Evolutionary conservation across 1,140 invertebrate genomes (phyloP), one percentile per base, ranked within the genome.

Genomic region (Drosophila rhopaloa): DNA sequence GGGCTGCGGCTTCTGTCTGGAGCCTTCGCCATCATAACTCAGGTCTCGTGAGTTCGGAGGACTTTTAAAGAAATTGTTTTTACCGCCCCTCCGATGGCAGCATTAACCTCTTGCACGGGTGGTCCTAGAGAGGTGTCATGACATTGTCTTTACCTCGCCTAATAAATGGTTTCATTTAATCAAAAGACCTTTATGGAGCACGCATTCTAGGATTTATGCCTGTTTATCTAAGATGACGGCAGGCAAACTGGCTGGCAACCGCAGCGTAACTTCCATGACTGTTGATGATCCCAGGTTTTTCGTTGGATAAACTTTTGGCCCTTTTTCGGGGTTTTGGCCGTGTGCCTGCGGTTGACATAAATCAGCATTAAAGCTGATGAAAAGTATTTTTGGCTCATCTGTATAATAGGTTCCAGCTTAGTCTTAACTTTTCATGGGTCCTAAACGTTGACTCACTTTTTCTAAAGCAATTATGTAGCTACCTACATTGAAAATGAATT

Each of bases 151-250:
- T 81, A 89, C 72, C 84, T 84, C 51, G 83, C 47, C 51, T 90
- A 78, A 88, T 84, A 88, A 88, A 88, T 88, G 80, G 84, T 78
- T 89, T 84, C 84, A 88, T 88, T 88, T 88, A 88, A 89, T 88
- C 84, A 89, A 88, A 76, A 71, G 80, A 50, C 73, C 70, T 88
- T 88, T 79, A 88, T 89, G 72, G 73, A 62, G 56, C 71, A 75
- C 63, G 76, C 79, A 76, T 53, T 58, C 76, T 77, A 78, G 65
- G 77, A 77, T 68, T 81, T 75, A 89, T 78, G 76, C 61, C 79
- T 74, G 63, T 78, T 73, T 77, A 84, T 77, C 55, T 84, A 68
- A 77, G 65, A 71, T 71, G 66, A 57, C 50, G 51, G 44, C 51
- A 6, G 67, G 43, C 62, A 65, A 51, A 57, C 62, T 74, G 57